These are phyloP conservation scores for Enteromius afrohamiltoni DNA, from an alignment of 2,797 vertebrate species.

Conservation along the genomic window DNA sequence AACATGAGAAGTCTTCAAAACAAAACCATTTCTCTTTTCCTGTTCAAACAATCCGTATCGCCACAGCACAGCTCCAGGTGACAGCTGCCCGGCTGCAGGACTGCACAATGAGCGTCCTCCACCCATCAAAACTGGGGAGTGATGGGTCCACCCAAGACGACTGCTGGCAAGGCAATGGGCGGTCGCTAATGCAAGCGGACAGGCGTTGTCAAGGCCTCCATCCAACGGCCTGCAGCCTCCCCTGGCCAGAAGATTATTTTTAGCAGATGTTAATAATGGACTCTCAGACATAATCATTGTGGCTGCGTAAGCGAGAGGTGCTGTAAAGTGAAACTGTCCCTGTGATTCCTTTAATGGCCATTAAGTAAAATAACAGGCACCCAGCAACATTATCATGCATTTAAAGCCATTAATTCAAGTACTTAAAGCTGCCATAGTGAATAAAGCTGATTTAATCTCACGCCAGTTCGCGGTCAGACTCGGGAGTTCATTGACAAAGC, in stretches of 20 bases:
- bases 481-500: constrained; percentile 31
- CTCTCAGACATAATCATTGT: constrained; percentile 57
- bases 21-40: neutral
- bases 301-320: neutral
- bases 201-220: constrained; percentile 72
- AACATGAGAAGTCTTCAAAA: neutral
- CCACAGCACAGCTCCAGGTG: neutral
- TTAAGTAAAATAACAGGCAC: constrained; percentile 41
- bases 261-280: constrained; percentile 77
- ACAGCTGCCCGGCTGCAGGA: constrained; percentile 13
- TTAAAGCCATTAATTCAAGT: constrained; percentile 41
- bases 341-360: constrained; percentile 31
- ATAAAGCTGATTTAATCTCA: constrained; percentile 43
- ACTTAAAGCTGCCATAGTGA: constrained; percentile 39
- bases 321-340: constrained; percentile 29
- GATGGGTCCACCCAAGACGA: constrained; percentile 72
- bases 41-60: neutral
- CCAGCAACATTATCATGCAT: constrained; percentile 22
- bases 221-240: constrained; percentile 69
- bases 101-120: neutral
- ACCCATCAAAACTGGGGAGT: constrained; percentile 55
- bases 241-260: constrained; percentile 66
- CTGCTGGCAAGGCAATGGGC: constrained; percentile 54
- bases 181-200: constrained; percentile 74
- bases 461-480: constrained; percentile 23